Evolutionary conservation across 2,113 vertebrate species (phyloP), one percentile per base, ranked within the genome.

Genomic region (Thinocorus orbignyianus): DNA sequence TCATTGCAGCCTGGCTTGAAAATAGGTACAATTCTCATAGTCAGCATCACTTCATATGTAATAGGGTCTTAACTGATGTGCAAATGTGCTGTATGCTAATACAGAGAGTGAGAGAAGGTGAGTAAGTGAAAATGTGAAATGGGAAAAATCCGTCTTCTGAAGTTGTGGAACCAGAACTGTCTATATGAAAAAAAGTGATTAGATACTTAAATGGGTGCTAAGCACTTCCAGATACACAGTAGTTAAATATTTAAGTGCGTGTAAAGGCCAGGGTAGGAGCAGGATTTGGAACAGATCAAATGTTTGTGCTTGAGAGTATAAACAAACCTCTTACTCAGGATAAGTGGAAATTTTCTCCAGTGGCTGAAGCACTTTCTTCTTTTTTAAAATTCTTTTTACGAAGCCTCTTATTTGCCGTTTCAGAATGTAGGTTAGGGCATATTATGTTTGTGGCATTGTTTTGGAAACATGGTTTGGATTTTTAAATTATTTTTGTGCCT

Each of bases 241-340:
- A 81, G 77, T 93, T 94, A 91, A 93, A 79, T 90, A 69, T 77
- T 80, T 82, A 73, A 89, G 66, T 85, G 52, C 1, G 2, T 66
- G 37, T 92, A 84, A 92, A 89, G 73, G 60, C 87, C 81, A 74
- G 80, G 22, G 39, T 72, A 72, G 73, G 57, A 92, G 44, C 31
- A 70, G 71, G 49, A 61, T 93, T 92, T 85, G 69, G 70, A 93
- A 95, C 30, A 76, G 55, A 74, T 42, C 13, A 51, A 71, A 78
- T 65, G 54, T 90, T 85, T 93, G 62, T 94, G 71, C 58, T 90
- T 86, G 39, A 44, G 65, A 83, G n/a, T 66, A 92, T 84, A 84
- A 93, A 89, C 52, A 86, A 84, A 91, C 18, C 60, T 93, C 69
- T 89, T 93, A 26, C 16, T 86, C 0, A 1, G 62, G 48, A 14